Evolutionary conservation across 2,113 vertebrate species (phyloP).

Genomic region (Bufo gargarizans): DNA sequence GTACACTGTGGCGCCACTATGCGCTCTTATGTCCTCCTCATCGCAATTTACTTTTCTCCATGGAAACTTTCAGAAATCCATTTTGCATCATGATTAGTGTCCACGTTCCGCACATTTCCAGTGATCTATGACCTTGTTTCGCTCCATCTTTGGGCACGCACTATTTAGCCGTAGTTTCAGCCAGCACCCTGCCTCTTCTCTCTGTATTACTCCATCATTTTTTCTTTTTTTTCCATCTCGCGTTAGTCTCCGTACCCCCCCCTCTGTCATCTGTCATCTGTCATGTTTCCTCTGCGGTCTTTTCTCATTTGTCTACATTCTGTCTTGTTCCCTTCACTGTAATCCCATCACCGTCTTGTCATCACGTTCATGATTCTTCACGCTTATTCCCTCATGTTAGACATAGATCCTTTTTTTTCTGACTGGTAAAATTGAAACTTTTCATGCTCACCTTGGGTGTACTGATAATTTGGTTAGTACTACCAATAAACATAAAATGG

Average conservation of each 20-base stretch:
- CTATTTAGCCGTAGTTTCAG: neutral
- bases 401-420: neutral
- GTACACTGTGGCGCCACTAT: neutral
- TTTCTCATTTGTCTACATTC: conserved; percentile 1
- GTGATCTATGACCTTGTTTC: neutral
- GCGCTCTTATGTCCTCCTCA: neutral
- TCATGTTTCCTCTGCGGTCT: conserved; percentile 5
- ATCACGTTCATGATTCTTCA: conserved; percentile 5
- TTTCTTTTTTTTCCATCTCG: neutral
- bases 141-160: neutral
- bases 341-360: conserved; percentile 8
- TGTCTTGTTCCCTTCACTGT: conserved; percentile 8
- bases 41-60: too few species aligned
- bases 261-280: conserved; percentile 24
- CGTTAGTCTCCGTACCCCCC: neutral
- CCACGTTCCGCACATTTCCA: neutral
- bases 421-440: neutral
- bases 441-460: neutral
- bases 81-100: neutral
- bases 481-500: too few species aligned
- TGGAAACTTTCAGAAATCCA: neutral
- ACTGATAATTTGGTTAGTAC: neutral
- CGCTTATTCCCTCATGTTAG: neutral
- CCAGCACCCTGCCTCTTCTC: neutral
- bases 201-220: neutral